Evolutionary conservation across 2,113 vertebrate genomes (phyloP).

Genomic region (Heterotilapia buettikoferi): DNA sequence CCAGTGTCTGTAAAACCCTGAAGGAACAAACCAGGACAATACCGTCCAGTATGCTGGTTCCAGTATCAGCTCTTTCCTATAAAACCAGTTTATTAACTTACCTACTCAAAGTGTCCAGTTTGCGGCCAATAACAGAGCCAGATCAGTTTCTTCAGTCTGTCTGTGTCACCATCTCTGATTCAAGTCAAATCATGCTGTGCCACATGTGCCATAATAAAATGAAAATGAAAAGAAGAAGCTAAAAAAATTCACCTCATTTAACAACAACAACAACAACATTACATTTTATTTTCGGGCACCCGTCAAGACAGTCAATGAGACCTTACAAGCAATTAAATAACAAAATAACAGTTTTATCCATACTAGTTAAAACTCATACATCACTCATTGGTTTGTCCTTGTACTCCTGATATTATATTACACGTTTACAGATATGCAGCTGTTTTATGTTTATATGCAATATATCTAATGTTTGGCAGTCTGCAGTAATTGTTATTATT

Average conservation of each 20-base stretch:
- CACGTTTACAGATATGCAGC: background rate
- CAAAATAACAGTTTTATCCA: background rate
- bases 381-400: background rate
- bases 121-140: background rate
- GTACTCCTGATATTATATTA: background rate
- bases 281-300: background rate
- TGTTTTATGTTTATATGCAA: background rate
- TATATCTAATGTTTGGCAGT: background rate
- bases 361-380: background rate
- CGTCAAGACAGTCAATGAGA: fast-evolving
- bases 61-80: background rate
- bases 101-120: background rate
- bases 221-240: background rate
- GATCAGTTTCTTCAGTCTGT: background rate
- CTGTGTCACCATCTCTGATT: background rate
- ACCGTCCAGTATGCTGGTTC: fast-evolving
- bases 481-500: fast-evolving
- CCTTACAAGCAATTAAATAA: background rate
- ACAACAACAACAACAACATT: background rate
- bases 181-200: background rate
- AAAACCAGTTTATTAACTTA: fast-evolving
- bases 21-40: background rate
- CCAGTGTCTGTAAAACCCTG: background rate
- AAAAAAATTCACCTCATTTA: background rate
- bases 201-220: background rate